Percentiles rank a stretch among this genome's conserved stretches.
phyloP scores from a whole-genome alignment of 2,888 invertebrate genomes.

The Pseudococcus jackbeardsleyi region DNA sequence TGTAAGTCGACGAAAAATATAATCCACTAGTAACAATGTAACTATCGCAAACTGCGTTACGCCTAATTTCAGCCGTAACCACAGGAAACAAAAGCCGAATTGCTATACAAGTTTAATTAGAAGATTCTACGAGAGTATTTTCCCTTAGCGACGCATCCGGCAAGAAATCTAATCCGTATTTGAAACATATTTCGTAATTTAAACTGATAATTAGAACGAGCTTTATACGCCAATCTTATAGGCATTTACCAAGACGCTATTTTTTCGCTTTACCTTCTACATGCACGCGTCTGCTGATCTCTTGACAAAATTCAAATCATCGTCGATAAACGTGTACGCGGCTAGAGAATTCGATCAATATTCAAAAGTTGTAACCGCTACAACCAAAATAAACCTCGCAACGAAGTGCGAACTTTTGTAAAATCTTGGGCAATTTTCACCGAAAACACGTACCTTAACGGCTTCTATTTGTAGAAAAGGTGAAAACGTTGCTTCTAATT shows the following conservation, averaged over 20 bases:
- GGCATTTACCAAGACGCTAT: neutral
- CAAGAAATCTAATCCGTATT: conserved; percentile 42
- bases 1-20: conserved; percentile 41
- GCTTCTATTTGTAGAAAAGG: conserved; percentile 25
- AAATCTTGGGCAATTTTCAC: conserved; percentile 26
- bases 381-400: conserved; percentile 27
- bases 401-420: conserved; percentile 33
- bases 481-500: conserved; percentile 29
- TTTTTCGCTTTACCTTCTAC: neutral
- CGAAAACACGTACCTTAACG: conserved; percentile 40
- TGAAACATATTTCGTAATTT: conserved; percentile 46
- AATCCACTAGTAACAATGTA: conserved; percentile 42
- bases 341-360: conserved; percentile 16
- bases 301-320: conserved; percentile 25
- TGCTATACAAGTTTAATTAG: conserved; percentile 46
- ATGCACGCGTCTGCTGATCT: neutral
- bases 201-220: conserved; percentile 46
- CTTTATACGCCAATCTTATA: conserved; percentile 33
- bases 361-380: conserved; percentile 15
- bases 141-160: conserved; percentile 32
- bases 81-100: conserved; percentile 46
- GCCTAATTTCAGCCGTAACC: conserved; percentile 42
- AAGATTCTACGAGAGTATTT: conserved; percentile 38
- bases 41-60: conserved; percentile 45
- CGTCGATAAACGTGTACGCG: conserved; percentile 2